Evolutionary conservation across 2,797 vertebrate species (phyloP).

Genomic region (Echeneis naucrates): DNA sequence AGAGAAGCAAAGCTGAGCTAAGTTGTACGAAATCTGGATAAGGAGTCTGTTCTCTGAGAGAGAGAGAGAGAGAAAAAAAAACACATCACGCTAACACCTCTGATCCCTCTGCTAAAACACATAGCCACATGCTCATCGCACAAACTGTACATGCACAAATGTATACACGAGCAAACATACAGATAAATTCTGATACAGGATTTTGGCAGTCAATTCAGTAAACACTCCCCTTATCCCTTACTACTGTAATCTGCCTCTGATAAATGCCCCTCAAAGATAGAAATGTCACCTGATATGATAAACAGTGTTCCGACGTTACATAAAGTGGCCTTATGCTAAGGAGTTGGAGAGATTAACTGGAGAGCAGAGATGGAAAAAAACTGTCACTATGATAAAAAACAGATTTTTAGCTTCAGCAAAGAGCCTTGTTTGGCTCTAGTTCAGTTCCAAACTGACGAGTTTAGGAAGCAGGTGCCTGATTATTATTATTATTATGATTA

Average conservation of each 20-base stretch:
- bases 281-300: slow-evolving; percentile 87
- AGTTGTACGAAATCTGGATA: slow-evolving; percentile 49
- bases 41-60: slow-evolving; percentile 31
- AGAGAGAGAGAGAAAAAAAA: slow-evolving; percentile 14
- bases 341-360: slow-evolving; percentile 79
- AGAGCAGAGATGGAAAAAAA: slow-evolving; percentile 71
- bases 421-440: slow-evolving; percentile 36
- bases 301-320: slow-evolving; percentile 79
- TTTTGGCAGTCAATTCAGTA: slow-evolving; percentile 86
- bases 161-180: slow-evolving; percentile 71
- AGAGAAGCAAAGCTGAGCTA: slow-evolving; percentile 48
- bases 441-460: slow-evolving; percentile 35
- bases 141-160: slow-evolving; percentile 63
- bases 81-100: slow-evolving; percentile 60
- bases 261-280: slow-evolving; percentile 86
- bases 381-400: slow-evolving; percentile 55
- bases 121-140: slow-evolving; percentile 53
- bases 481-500: slow-evolving; percentile 19
- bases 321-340: slow-evolving; percentile 82
- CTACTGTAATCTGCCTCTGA: slow-evolving; percentile 85
- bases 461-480: slow-evolving; percentile 29
- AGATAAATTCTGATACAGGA: slow-evolving; percentile 71
- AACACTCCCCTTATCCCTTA: slow-evolving; percentile 84
- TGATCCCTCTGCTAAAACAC: slow-evolving; percentile 59
- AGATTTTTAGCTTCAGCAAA: slow-evolving; percentile 48